Base-by-base conservation (phyloP, 2,113 vertebrate species). In the Perccottus glenii region DNA sequence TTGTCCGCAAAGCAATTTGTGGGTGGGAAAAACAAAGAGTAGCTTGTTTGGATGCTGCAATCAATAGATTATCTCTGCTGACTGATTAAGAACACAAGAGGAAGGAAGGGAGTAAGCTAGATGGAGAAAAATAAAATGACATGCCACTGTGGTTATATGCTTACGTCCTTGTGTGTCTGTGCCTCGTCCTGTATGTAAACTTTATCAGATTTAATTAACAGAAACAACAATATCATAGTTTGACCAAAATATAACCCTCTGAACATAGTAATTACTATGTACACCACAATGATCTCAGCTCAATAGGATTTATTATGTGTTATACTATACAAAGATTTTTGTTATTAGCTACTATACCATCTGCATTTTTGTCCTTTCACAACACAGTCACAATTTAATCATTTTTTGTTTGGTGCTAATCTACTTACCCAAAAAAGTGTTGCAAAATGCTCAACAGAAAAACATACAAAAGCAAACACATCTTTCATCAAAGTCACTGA, bases 11-110 rank as follows among this genome's bases (percentile, higher is more conserved):
- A 86, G 91, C 87, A 91, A 92, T 92, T 90, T 92, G 86, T 66
- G 88, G 90, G 78, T 60, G 70, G 66, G 58, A 75, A 86, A 92
- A 88, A 95, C 93, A 96, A 95, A 94, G 92, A 89, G 80, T 81
- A 86, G 92, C 90, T 94, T 95, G 94, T 96, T 93, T 85, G 89
- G 75, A 85, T 40, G 84, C 92, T 83, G 85, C 89, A 89, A 90
- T 93, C 93, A 90, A 90, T 90, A 85, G 91, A 90, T 92, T 92
- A 90, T 85, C 65, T 72, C 43, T 55, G 82, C 42, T 80, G 81
- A 70, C 73, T 69, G 78, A 64, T 48, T 70, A 60, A 56, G 60
- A 75, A 40, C 68, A 62, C 70, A 53, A 79, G 55, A 33, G 57
- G 11, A 57, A 46, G 64, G 56, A 47, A 11, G 58, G 47, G 53